Evolutionary conservation across 2,113 vertebrate species (phyloP), one percentile per base, ranked within the genome.

Genomic region (Crocuta crocuta): DNA sequence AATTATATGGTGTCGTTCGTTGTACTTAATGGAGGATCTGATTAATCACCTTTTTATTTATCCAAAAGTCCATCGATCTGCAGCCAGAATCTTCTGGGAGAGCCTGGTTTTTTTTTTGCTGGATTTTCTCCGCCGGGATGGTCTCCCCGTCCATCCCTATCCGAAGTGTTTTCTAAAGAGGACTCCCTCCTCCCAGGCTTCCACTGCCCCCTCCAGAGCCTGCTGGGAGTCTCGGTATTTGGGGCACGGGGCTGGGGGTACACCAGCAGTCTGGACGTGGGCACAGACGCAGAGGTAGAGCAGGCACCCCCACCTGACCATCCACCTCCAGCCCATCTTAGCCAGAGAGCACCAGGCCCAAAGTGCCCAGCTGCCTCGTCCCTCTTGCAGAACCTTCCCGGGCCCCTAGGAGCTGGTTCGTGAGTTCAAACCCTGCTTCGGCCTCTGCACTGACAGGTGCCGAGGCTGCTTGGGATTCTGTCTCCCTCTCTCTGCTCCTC

Each of bases 21-120:
- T 90, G 95, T 91, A 70, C 80, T 61, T 98, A 95, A 79, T 65
- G 26, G 84, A 85, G 33, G 0, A 61, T 96, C 95, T 97, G 97
- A 96, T 98, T 96, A 94, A 98, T 98, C 97, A 95, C 1, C 0
- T 7, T 96, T 97, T 98, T 96, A 91, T 93, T 97, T 92, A 17
- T 39, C 16, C 10, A 9, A 92, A 95, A 89, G 96, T 79, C 76
- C 92, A 39, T 43, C 88, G 91, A 89, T 96, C 96, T 81, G 95
- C 16, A 82, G 88, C 43, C 0, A 0, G 16, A 4, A 0, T 66
- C 43, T 6, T 94, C 8, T 0, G 0, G 83, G 87, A 91, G 91
- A 76, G 10, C 1, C 3, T n/a, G 39, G 2, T 13, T 66, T 10
- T 92, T 39, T 39, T 39, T 94, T 39, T 90, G 96, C 91, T 4